phyloP scores from a whole-genome alignment of 2,113 vertebrate species.

The Lutjanus erythropterus region DNA sequence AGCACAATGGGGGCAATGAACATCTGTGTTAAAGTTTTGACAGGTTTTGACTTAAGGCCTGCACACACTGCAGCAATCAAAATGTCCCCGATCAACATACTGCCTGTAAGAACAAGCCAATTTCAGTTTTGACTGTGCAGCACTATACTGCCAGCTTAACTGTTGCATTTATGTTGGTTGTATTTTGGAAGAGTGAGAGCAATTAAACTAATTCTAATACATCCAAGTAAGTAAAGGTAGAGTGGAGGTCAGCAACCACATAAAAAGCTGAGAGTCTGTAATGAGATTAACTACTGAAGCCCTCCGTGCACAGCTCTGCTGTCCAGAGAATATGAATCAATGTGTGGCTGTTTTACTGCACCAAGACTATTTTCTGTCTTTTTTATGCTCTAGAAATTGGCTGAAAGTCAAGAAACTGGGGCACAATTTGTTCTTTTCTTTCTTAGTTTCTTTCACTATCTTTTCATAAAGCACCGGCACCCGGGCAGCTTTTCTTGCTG shows the following conservation, averaged over 20 bases:
- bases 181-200: slow-evolving; percentile 39
- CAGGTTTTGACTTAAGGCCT: neutral
- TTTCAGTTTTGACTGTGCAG: neutral
- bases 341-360: slow-evolving; percentile 65
- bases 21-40: neutral
- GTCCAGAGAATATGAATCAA: slow-evolving; percentile 67
- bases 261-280: slow-evolving; percentile 43
- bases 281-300: slow-evolving; percentile 68
- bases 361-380: slow-evolving; percentile 50
- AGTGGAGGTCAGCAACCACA: slow-evolving; percentile 49
- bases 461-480: slow-evolving; percentile 55
- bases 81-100: neutral
- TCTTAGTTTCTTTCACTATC: slow-evolving; percentile 39
- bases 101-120: slow-evolving; percentile 19
- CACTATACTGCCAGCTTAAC: neutral
- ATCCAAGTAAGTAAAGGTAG: slow-evolving; percentile 41
- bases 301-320: slow-evolving; percentile 18
- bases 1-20: neutral
- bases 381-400: slow-evolving; percentile 56
- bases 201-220: slow-evolving; percentile 62
- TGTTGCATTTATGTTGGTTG: slow-evolving; percentile 23
- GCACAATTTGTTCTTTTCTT: slow-evolving; percentile 71
- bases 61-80: slow-evolving; percentile 5
- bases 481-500: slow-evolving; percentile 56
- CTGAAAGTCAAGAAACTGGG: slow-evolving; percentile 66